Evolutionary conservation across 2,797 vertebrate species (phyloP).

Genomic region (Tenualosa ilisha): DNA sequence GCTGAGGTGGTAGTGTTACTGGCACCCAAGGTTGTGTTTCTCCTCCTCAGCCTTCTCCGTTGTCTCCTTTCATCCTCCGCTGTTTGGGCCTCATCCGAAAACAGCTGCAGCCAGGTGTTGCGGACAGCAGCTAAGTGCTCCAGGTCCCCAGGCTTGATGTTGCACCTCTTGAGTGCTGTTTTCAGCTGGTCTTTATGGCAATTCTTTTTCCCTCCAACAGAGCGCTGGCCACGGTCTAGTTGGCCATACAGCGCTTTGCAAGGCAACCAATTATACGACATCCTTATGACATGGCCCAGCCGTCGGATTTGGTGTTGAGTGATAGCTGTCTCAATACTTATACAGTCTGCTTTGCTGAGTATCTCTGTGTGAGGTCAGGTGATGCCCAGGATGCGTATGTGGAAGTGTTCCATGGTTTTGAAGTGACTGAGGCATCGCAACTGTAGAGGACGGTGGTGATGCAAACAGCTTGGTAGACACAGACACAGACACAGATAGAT

Average conservation of each 20-base stretch:
- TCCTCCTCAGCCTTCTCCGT: neutral
- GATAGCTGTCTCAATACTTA: too few species aligned
- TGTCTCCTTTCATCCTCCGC: neutral
- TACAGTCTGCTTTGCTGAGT: neutral
- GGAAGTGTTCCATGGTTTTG: too few species aligned
- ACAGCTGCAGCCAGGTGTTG: neutral
- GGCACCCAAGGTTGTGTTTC: neutral
- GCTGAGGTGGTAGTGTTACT: neutral
- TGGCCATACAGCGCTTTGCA: slow-evolving; percentile 11
- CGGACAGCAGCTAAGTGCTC: neutral
- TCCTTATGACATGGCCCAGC: slow-evolving; percentile 49
- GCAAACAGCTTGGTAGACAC: too few species aligned
- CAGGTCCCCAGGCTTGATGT: neutral
- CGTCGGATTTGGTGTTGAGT: slow-evolving; percentile 44
- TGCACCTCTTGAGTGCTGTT: neutral
- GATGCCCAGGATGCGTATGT: too few species aligned
- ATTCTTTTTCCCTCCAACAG: neutral
- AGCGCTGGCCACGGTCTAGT: neutral
- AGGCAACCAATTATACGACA: slow-evolving; percentile 42
- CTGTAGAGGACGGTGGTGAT: too few species aligned
- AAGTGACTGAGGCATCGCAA: too few species aligned
- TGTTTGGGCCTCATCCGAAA: neutral
- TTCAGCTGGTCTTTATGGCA: neutral
- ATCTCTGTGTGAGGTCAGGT: slow-evolving; percentile 12
- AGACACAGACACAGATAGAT: too few species aligned